A percentile compares a stretch with the other conserved stretches of the same genome.
Conservation (phyloP, 2,797 vertebrate genomes). For the Arrhamphus sclerolepis region DNA sequence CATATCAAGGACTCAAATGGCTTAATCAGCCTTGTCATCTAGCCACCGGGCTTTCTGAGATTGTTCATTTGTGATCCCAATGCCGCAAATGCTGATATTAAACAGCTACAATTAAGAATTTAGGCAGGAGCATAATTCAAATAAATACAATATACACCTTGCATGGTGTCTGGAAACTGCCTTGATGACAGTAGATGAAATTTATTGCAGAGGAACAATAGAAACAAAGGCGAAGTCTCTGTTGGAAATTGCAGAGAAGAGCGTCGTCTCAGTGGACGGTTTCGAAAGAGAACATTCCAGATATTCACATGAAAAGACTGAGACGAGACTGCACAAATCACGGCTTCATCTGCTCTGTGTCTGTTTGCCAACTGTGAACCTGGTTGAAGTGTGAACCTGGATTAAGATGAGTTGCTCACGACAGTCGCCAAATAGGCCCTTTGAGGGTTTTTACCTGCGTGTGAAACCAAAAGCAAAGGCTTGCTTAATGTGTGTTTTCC, state of each 20-base stretch:
- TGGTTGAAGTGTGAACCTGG: conserved; percentile 66
- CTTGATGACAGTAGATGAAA: conserved; percentile 19
- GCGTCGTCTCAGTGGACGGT: conserved; percentile 54
- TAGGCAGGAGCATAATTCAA: conserved; percentile 5
- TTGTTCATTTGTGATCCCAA: conserved; percentile 37
- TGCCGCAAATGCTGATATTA: conserved; percentile 33
- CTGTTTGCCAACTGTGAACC: conserved; percentile 47
- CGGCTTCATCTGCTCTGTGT: conserved; percentile 56
- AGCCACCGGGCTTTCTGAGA: conserved; percentile 63
- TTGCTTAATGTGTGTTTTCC: conserved; percentile 49
- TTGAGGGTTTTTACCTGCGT: conserved; percentile 57
- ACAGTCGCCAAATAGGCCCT: conserved; percentile 44
- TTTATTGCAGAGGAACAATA: conserved; percentile 35
- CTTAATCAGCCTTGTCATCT: conserved; percentile 74
- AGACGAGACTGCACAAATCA: conserved; percentile 45
- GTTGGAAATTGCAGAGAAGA: conserved; percentile 51
- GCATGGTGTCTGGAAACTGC: conserved; percentile 18
- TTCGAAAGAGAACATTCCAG: conserved; percentile 36
- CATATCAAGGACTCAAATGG: conserved; percentile 66
- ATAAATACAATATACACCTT: conserved; percentile 23
- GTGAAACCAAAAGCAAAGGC: conserved; percentile 44
- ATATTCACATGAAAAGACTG: conserved; percentile 50
- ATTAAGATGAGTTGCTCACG: conserved; percentile 58
- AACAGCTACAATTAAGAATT: conserved; percentile 25
- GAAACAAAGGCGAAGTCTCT: conserved; percentile 41